Conservation (phyloP, 2,113 vertebrate genomes). For the human region DNA sequence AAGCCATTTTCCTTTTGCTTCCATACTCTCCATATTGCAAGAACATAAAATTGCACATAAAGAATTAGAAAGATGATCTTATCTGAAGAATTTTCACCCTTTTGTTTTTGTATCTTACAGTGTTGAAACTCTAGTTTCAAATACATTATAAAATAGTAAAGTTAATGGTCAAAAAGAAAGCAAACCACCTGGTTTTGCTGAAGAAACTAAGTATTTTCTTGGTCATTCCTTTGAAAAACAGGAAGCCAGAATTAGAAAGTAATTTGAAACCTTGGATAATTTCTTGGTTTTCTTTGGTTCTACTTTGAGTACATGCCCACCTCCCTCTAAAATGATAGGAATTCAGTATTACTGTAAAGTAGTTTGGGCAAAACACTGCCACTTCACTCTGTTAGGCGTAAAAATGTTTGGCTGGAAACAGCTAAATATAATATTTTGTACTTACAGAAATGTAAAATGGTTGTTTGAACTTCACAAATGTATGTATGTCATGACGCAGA, state of each 20-base stretch:
- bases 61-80: not conserved
- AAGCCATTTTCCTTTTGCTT: conserved; percentile 43
- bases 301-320: conserved; percentile 46
- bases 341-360: conserved; percentile 39
- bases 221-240: conserved; percentile 70
- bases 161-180: not conserved
- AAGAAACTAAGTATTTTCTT: conserved; percentile 49
- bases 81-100: not conserved
- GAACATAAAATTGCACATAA: conserved; percentile 37
- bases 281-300: conserved; percentile 38
- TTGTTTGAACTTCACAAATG: not conserved
- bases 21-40: not conserved
- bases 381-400: not conserved
- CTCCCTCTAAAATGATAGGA: conserved; percentile 61
- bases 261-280: conserved; percentile 65
- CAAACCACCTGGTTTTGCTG: not conserved
- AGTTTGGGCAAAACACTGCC: conserved; percentile 14
- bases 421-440: conserved; percentile 14
- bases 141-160: not conserved
- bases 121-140: not conserved
- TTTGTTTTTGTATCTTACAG: not conserved
- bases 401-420: conserved; percentile 46
- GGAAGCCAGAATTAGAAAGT: conserved; percentile 66
- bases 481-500: not conserved
- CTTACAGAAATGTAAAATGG: conserved; percentile 2